Evolutionary conservation across 2,888 invertebrate genomes (phyloP).

Genomic region (Mesoligia furuncula): DNA sequence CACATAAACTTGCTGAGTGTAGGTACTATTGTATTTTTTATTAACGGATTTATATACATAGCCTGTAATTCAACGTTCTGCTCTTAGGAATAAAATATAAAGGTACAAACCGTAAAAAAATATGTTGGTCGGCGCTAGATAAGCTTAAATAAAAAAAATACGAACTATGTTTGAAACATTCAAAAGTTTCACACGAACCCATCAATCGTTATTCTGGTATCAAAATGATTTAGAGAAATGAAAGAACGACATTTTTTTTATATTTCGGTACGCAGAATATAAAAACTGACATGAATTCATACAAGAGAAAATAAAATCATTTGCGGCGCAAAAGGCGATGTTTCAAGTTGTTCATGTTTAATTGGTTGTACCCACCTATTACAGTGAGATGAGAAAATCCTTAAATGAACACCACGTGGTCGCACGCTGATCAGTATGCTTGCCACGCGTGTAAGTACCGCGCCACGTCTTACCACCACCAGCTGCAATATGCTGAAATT

Average conservation of each 20-base stretch:
- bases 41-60: conserved; percentile 46
- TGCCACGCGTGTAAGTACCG: conserved; percentile 76
- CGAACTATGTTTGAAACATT: conserved; percentile 29
- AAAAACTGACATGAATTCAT: conserved; percentile 31
- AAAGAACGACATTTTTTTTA: conserved; percentile 39
- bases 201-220: conserved; percentile 48
- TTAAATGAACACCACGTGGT: conserved; percentile 54
- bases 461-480: conserved; percentile 76
- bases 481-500: conserved; percentile 87
- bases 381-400: conserved; percentile 40
- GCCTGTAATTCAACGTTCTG: conserved; percentile 14
- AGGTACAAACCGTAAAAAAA: conserved; percentile 30
- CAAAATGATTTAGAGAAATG: conserved; percentile 52
- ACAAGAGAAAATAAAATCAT: conserved; percentile 6
- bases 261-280: conserved; percentile 13
- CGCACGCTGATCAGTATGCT: conserved; percentile 80
- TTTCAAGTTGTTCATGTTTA: conserved; percentile 36
- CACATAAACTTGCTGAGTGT: conserved; percentile 50
- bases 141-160: conserved; percentile 37
- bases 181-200: conserved; percentile 38
- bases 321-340: not conserved
- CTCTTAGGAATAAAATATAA: conserved; percentile 44
- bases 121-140: conserved; percentile 1
- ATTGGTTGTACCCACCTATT: conserved; percentile 39
- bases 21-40: conserved; percentile 52